Percentiles rank a stretch among this genome's conserved stretches.
phyloP scores from a whole-genome alignment of 2,797 vertebrate genomes.

The Champsocephalus esox region DNA sequence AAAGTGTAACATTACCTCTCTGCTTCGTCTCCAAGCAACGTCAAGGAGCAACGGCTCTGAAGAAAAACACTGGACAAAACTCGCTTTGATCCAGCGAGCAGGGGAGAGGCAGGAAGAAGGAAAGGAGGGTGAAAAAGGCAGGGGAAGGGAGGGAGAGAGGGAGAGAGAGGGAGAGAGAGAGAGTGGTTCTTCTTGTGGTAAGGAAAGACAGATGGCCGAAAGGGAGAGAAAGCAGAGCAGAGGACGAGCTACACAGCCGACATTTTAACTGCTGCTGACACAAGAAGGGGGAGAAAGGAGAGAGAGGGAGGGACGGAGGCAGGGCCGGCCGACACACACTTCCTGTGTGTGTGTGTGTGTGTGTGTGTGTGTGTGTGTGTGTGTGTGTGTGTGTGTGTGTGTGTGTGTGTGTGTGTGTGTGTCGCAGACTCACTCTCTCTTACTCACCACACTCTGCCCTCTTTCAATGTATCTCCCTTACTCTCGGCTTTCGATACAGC shows the following conservation, averaged over 20 bases:
- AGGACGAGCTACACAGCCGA: constrained; percentile 77
- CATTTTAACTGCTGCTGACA: constrained; percentile 83
- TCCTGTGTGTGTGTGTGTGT: constrained; percentile 37
- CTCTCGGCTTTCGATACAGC: constrained; percentile 6
- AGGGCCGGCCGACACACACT: constrained; percentile 53
- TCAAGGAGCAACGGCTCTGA: constrained; percentile 44
- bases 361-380: not conserved
- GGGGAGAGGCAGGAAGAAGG: constrained; percentile 26
- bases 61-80: constrained; percentile 53
- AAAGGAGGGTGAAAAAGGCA: constrained; percentile 31
- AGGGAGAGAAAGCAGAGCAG: constrained; percentile 63
- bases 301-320: constrained; percentile 45
- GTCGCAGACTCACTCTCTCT: constrained; percentile 34
- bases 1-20: constrained; percentile 67
- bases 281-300: constrained; percentile 57
- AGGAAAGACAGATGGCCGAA: constrained; percentile 71
- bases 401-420: not conserved
- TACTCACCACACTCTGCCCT: constrained; percentile 19
- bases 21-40: constrained; percentile 43
- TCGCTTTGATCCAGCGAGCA: constrained; percentile 56
- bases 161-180: too few species aligned
- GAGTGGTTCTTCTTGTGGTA: constrained; percentile 54
- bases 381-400: too few species aligned
- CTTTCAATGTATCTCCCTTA: constrained; percentile 23
- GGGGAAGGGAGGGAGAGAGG: not conserved